Percentiles rank a stretch among this genome's conserved stretches.
Conservation (phyloP, 2,113 vertebrate genomes). For the Crotophaga sulcirostris region DNA sequence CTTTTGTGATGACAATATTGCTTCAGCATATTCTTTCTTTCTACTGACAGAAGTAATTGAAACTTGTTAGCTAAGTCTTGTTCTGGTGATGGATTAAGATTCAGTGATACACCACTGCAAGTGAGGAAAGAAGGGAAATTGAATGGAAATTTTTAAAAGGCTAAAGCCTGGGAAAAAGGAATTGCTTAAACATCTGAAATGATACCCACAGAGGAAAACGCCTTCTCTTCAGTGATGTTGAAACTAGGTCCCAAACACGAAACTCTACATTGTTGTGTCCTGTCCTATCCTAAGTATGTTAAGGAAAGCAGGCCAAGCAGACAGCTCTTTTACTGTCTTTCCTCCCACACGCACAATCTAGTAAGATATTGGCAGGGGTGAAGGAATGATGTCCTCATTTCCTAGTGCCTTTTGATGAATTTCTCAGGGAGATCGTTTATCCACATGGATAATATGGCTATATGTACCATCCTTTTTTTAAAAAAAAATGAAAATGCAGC, state of each 20-base stretch:
- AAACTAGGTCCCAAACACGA: not conserved
- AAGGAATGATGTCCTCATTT: not conserved
- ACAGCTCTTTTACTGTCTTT: not conserved
- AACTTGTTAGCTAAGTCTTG: not conserved
- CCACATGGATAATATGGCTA: not conserved
- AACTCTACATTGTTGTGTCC: not conserved
- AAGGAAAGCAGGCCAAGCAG: not conserved
- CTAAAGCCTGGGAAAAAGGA: not conserved
- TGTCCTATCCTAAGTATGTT: not conserved
- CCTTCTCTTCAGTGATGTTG: not conserved
- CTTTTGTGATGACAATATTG: not conserved
- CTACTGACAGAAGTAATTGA: not conserved
- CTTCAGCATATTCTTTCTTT: no score
- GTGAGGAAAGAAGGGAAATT: not conserved
- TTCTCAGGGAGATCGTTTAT: conserved; percentile 18
- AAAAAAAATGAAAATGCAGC: not conserved
- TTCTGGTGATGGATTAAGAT: not conserved
- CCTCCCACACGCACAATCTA: accelerated
- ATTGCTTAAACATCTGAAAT: not conserved
- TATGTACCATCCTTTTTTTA: not conserved
- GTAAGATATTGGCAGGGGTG: not conserved
- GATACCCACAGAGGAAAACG: not conserved
- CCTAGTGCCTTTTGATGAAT: not conserved
- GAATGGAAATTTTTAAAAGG: not conserved
- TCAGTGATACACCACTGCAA: not conserved